Conservation (phyloP, 2,888 invertebrate species). For the Leucophenga maculata region DNA sequence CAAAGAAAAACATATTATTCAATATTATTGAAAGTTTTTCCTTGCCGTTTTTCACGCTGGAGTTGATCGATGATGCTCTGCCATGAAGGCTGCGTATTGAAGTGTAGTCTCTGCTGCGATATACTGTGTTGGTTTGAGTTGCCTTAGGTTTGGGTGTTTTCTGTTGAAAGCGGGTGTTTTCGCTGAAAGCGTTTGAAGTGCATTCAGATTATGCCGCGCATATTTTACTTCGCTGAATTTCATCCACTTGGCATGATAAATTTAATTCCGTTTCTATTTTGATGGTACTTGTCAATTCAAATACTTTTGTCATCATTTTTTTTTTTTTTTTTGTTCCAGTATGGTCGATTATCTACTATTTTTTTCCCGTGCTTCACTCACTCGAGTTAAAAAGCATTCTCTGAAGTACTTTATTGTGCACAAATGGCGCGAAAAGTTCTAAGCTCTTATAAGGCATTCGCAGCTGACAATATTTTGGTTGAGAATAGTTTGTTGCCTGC, state of each 20-base stretch:
- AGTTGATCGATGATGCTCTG: slow-evolving; percentile 62
- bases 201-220: slow-evolving; percentile 9
- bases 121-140: not conserved
- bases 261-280: slow-evolving; percentile 67
- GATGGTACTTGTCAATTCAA: slow-evolving; percentile 67
- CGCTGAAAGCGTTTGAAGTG: slow-evolving; percentile 12
- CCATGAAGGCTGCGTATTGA: not conserved
- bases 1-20: slow-evolving; percentile 51
- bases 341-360: slow-evolving; percentile 28
- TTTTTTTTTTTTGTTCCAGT: slow-evolving; percentile 40
- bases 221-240: slow-evolving; percentile 9
- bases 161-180: not conserved
- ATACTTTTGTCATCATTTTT: slow-evolving; percentile 58
- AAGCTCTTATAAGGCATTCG: slow-evolving; percentile 35
- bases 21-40: slow-evolving; percentile 45
- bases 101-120: slow-evolving; percentile 5
- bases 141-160: not conserved
- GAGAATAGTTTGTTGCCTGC: no score
- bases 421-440: slow-evolving; percentile 61
- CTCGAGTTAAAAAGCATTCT: no score
- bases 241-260: slow-evolving; percentile 59
- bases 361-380: slow-evolving; percentile 26
- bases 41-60: slow-evolving; percentile 47
- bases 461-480: no score
- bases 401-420: slow-evolving; percentile 38